Percentiles rank a stretch among this genome's conserved stretches.
Evolutionary conservation across 2,888 invertebrate genomes (phyloP).

Genomic region (Deilephila elpenor): DNA sequence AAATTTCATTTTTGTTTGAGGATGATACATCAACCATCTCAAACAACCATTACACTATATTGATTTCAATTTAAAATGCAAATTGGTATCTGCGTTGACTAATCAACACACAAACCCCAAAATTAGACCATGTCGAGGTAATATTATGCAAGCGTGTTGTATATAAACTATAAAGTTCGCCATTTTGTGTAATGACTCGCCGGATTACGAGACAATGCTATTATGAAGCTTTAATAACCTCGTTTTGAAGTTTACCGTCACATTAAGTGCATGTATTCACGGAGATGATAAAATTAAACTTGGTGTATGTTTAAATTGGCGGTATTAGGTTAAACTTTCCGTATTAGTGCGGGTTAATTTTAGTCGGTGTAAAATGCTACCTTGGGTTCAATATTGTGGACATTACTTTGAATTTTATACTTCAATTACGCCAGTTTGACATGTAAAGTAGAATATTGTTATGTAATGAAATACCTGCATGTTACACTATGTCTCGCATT

Average conservation of each 20-base stretch:
- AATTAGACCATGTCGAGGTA: constrained; percentile 6
- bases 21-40: too few relatives aligned
- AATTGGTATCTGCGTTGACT: background rate
- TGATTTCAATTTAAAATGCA: constrained; percentile 7
- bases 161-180: background rate
- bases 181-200: constrained; percentile 5
- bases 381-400: too few relatives aligned
- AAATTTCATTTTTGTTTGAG: background rate
- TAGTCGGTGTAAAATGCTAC: too few relatives aligned
- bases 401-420: too few relatives aligned
- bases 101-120: constrained; percentile 1
- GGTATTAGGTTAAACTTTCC: too few relatives aligned
- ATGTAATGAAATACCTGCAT: too few relatives aligned
- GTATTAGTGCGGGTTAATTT: too few relatives aligned
- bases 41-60: background rate
- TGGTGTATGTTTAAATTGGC: background rate
- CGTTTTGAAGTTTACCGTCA: constrained; percentile 16
- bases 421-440: too few relatives aligned
- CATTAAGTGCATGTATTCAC: constrained; percentile 5
- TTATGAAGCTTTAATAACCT: constrained; percentile 7
- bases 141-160: constrained; percentile 16
- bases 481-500: too few relatives aligned
- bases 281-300: background rate
- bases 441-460: too few relatives aligned
- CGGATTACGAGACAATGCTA: background rate